Evolutionary conservation across 2,113 vertebrate species (phyloP).

Genomic region (Anguilla rostrata): DNA sequence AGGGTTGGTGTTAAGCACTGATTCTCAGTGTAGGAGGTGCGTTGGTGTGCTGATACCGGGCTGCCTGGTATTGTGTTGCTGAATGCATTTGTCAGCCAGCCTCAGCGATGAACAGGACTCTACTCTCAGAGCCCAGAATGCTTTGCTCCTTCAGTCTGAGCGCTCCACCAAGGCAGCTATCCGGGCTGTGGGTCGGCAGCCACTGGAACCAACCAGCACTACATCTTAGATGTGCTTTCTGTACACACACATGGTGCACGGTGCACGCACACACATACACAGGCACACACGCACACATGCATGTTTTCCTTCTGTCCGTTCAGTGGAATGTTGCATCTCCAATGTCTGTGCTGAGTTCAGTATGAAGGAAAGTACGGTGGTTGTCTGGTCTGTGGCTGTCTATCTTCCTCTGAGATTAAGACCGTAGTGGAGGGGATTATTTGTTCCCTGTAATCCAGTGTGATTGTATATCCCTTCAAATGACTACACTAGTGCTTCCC

Average conservation of each 20-base stretch:
- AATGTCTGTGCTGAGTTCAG: neutral
- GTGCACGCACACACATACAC: conserved; percentile 28
- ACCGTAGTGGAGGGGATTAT: neutral
- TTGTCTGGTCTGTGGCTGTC: neutral
- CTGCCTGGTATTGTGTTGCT: neutral
- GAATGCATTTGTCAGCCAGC: neutral
- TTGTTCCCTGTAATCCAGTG: neutral
- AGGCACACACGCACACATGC: conserved; percentile 19
- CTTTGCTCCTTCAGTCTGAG: no score
- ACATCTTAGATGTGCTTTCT: neutral
- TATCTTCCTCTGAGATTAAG: neutral
- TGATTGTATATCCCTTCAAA: neutral
- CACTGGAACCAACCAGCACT: neutral
- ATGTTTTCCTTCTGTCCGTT: neutral
- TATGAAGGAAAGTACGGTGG: neutral
- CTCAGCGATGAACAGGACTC: no score
- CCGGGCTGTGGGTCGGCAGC: no score
- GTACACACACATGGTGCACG: neutral
- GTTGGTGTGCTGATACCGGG: neutral
- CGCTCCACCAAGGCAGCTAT: no score
- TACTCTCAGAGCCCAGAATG: no score
- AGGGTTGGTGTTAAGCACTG: neutral
- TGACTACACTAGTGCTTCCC: neutral
- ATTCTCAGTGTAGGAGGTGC: no score
- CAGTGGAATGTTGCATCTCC: neutral